A percentile compares a stretch with the other conserved stretches of the same genome.
phyloP scores from a whole-genome alignment of 2,113 vertebrate genomes.

The Xenus cinereus region DNA sequence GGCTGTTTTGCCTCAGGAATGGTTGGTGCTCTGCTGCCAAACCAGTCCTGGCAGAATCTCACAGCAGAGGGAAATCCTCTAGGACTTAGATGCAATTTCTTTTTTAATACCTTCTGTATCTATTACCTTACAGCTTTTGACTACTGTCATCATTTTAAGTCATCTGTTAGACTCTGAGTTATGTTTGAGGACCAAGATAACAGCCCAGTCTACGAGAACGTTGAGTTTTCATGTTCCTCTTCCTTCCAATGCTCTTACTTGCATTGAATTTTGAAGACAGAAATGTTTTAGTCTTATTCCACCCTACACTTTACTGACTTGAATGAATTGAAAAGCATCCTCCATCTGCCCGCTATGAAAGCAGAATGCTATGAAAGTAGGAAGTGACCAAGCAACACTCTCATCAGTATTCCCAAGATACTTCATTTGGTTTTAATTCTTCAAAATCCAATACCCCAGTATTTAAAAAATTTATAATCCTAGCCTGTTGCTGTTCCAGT shows the following conservation, averaged over 20 bases:
- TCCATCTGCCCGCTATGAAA: not conserved
- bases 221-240: not conserved
- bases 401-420: not conserved
- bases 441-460: not conserved
- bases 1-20: not conserved
- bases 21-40: not conserved
- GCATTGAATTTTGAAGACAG: not conserved
- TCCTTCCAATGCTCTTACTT: not conserved
- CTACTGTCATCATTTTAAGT: not conserved
- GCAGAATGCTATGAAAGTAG: not conserved
- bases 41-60: not conserved
- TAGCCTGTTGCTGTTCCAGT: not conserved
- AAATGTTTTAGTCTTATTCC: not conserved
- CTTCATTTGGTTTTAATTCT: not conserved
- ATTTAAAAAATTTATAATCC: not conserved
- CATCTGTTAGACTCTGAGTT: not conserved
- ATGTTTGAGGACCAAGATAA: not conserved
- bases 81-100: not conserved
- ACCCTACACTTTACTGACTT: not conserved
- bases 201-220: not conserved
- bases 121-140: not conserved
- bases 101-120: not conserved
- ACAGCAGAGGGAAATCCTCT: not conserved
- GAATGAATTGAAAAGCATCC: not conserved
- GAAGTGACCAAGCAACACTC: not conserved